phyloP scores from a whole-genome alignment of 2,888 invertebrate species.

The Protodeltote pygarga region DNA sequence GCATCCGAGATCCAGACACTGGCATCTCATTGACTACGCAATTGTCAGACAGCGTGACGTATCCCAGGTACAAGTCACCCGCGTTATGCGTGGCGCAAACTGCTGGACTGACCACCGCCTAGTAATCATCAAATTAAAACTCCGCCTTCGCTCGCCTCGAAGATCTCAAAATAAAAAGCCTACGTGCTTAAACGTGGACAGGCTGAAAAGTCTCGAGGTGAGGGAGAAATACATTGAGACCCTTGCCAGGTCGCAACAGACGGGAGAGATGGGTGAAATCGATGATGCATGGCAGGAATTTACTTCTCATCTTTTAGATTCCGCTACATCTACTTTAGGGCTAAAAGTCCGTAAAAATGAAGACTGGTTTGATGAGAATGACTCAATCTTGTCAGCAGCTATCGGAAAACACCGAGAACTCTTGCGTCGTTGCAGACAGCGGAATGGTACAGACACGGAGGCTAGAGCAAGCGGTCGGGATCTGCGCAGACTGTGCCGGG shows the following conservation, averaged over 20 bases:
- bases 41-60: slow-evolving; percentile 27
- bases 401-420: neutral
- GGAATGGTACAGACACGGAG: neutral
- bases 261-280: neutral
- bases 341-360: neutral
- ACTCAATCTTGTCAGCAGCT: slow-evolving; percentile 5
- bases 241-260: too few species aligned
- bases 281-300: neutral
- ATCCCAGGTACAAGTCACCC: slow-evolving; percentile 36
- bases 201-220: slow-evolving; percentile 14
- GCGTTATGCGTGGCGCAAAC: slow-evolving; percentile 43
- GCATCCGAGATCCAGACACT: slow-evolving; percentile 49
- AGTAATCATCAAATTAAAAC: slow-evolving; percentile 22
- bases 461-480: neutral
- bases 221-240: too few species aligned
- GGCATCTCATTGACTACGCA: too few species aligned
- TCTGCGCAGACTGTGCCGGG: neutral
- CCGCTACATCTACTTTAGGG: neutral
- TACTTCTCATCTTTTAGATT: neutral
- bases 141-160: neutral
- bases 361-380: slow-evolving; percentile 4
- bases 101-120: slow-evolving; percentile 44
- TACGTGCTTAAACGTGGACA: neutral
- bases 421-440: neutral
- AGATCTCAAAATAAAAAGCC: neutral